These are phyloP conservation scores for Bothrops jararaca DNA, from an alignment of 2,113 vertebrate genomes.

Conservation along the genomic window DNA sequence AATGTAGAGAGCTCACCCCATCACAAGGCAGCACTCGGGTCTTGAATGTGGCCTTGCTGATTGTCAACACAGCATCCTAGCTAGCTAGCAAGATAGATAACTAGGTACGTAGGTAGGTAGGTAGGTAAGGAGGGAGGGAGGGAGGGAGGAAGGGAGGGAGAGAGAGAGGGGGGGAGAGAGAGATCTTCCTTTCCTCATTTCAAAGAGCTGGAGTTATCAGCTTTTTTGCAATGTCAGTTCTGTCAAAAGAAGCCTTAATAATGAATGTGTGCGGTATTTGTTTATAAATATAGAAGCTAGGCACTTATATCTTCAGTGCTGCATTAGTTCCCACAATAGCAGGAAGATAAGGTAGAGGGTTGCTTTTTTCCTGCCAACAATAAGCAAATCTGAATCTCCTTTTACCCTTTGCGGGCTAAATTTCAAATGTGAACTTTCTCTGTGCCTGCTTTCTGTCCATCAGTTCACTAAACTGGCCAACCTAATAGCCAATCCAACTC, in stretches of 20 bases:
- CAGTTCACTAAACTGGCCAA: neutral
- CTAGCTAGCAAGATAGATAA: neutral
- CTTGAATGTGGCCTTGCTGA: neutral
- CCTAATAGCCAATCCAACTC: neutral
- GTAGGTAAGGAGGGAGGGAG: too few relatives aligned
- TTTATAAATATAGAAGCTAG: neutral
- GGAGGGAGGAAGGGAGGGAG: fast-evolving
- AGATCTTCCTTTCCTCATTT: neutral
- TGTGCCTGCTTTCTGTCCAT: neutral
- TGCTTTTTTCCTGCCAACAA: neutral
- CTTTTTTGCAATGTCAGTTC: neutral
- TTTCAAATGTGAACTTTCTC: neutral
- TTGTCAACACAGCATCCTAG: neutral
- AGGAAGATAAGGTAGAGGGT: neutral
- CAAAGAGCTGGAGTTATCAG: neutral
- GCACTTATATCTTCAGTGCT: neutral
- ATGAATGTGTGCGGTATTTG: neutral
- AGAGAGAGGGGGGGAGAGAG: too few relatives aligned
- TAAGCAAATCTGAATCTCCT: neutral
- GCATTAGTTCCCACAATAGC: neutral
- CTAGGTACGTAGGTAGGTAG: too few relatives aligned
- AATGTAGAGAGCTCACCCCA: neutral
- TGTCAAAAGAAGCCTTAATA: neutral
- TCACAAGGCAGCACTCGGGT: neutral
- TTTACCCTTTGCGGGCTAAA: neutral